A percentile compares a stretch with the other conserved stretches of the same genome.
Evolutionary conservation across 2,113 vertebrate genomes (phyloP).

Genomic region (Tichodroma muraria): DNA sequence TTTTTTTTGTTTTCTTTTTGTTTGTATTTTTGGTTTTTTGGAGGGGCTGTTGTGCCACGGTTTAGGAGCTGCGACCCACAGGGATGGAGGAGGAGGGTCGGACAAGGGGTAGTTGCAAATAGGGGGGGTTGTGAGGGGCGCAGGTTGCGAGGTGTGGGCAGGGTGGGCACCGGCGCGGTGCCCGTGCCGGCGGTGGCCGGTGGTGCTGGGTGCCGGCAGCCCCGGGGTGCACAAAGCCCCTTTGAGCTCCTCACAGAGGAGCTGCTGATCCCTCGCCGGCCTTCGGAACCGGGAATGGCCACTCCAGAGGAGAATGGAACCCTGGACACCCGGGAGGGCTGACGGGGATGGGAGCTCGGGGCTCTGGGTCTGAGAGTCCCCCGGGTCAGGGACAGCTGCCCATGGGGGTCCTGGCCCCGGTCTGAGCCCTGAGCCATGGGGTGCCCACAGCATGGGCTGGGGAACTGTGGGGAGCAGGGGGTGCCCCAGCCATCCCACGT

Average conservation of each 20-base stretch:
- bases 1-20: background rate
- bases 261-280: background rate
- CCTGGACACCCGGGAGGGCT: too few relatives aligned
- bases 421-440: accelerated
- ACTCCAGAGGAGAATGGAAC: background rate
- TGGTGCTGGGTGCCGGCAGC: slow-evolving; percentile 6
- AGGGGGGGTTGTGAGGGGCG: background rate
- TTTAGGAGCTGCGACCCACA: background rate
- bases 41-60: too few relatives aligned
- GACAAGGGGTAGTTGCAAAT: background rate
- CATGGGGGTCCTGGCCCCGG: background rate
- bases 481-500: background rate
- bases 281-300: background rate
- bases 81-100: background rate
- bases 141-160: background rate
- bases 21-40: too few relatives aligned
- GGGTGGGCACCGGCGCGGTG: background rate
- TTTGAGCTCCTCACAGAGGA: slow-evolving; percentile 39
- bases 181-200: background rate
- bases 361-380: background rate
- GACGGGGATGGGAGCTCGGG: too few relatives aligned
- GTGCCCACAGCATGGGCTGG: background rate
- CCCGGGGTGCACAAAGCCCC: slow-evolving; percentile 45
- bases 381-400: background rate
- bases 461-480: background rate